phyloP scores from a whole-genome alignment of 2,797 vertebrate genomes.

The Bovichtus variegatus region DNA sequence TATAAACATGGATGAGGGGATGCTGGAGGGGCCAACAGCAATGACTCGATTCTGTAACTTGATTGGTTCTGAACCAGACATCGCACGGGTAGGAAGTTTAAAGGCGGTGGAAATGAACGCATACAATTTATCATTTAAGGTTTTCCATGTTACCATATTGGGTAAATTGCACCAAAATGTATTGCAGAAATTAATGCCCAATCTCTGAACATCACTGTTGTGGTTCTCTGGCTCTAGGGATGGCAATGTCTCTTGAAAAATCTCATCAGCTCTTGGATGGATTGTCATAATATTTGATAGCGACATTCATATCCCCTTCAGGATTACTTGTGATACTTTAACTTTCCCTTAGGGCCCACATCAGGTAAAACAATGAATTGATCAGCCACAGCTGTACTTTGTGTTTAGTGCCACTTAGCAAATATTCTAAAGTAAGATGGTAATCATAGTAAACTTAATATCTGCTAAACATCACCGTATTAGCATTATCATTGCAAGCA shows the following conservation, averaged over 20 bases:
- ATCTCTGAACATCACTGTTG: no score
- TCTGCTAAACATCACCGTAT: background rate
- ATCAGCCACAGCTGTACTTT: background rate
- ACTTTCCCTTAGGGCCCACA: background rate
- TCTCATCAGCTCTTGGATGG: background rate
- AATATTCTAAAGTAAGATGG: background rate
- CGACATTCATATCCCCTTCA: background rate
- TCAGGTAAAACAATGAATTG: background rate
- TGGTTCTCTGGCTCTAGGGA: background rate
- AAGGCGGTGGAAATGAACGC: background rate
- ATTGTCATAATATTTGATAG: background rate
- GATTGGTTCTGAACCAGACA: constrained; percentile 94
- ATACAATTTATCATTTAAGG: background rate
- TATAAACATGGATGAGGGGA: constrained; percentile 98
- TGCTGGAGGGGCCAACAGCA: constrained; percentile 92
- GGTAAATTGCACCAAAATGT: background rate
- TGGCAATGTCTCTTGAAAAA: background rate
- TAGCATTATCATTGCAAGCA: background rate
- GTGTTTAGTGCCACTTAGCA: background rate
- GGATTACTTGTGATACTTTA: background rate
- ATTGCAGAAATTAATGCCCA: background rate
- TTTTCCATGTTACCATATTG: background rate
- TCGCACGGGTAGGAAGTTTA: constrained; percentile 87
- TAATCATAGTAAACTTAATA: background rate
- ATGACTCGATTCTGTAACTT: constrained; percentile 95